A percentile compares a stretch with the other conserved stretches of the same genome.
These are phyloP conservation scores for Drosophila varians DNA, from an alignment of 1,140 invertebrate genomes.

Conservation along the genomic window DNA sequence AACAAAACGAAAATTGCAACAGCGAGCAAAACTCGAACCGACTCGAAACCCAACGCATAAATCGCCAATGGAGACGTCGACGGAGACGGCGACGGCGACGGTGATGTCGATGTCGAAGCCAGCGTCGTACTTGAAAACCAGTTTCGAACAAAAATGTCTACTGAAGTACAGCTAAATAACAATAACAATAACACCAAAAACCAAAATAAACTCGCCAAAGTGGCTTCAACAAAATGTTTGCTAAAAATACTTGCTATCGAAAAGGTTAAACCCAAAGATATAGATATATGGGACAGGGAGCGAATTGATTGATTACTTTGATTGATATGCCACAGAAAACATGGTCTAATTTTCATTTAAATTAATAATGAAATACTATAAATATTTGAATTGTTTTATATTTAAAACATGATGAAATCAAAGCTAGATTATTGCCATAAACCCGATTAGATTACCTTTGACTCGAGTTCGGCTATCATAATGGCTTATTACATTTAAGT, in stretches of 20 bases:
- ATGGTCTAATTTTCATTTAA: too few relatives aligned
- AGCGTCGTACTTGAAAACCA: slow-evolving; percentile 78
- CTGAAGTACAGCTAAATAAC: slow-evolving; percentile 71
- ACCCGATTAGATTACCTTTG: not conserved
- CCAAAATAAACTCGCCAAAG: slow-evolving; percentile 28
- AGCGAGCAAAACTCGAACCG: slow-evolving; percentile 50
- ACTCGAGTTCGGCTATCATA: not conserved
- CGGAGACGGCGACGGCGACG: slow-evolving; percentile 3
- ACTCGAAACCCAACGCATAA: slow-evolving; percentile 69
- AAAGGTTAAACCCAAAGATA: slow-evolving; percentile 35
- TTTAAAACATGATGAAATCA: not conserved
- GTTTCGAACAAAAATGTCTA: slow-evolving; percentile 66
- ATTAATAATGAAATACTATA: not conserved
- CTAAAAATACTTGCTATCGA: slow-evolving; percentile 41
- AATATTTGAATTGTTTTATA: not conserved
- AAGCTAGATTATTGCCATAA: not conserved
- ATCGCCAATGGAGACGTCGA: slow-evolving; percentile 43
- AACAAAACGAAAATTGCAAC: slow-evolving; percentile 78
- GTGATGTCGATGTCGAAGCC: too few relatives aligned
- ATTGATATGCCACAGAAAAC: too few relatives aligned
- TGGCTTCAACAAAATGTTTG: slow-evolving; percentile 36
- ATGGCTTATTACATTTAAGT: not conserved
- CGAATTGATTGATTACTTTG: slow-evolving; percentile 21
- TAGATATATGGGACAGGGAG: slow-evolving; percentile 38
- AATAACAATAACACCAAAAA: slow-evolving; percentile 30